phyloP scores from a whole-genome alignment of 2,888 invertebrate species.

The Cheilosia grossa region DNA sequence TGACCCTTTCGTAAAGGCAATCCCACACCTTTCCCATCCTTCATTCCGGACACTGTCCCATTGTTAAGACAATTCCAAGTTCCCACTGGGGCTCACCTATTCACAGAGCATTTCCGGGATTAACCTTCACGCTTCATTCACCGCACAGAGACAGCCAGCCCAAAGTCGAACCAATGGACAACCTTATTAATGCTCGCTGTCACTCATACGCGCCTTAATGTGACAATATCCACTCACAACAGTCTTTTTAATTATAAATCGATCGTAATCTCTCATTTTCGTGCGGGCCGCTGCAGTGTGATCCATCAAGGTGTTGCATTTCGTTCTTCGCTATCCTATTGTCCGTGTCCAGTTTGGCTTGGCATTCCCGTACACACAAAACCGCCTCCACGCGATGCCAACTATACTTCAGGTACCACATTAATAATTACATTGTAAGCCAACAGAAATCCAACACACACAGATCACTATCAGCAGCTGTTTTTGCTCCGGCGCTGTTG shows the following conservation, averaged over 20 bases:
- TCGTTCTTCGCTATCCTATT: conserved; percentile 38
- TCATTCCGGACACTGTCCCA: too few relatives aligned
- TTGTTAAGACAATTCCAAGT: neutral
- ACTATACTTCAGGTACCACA: conserved; percentile 55
- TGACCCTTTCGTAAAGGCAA: neutral
- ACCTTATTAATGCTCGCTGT: conserved; percentile 31
- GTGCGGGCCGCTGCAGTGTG: conserved; percentile 3
- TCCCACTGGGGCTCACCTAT: too few relatives aligned
- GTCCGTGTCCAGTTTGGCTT: conserved; percentile 55
- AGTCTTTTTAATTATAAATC: conserved; percentile 71
- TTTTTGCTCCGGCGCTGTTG: conserved; percentile 3
- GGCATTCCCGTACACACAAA: neutral
- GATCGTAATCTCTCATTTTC: conserved; percentile 71
- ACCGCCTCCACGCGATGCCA: conserved; percentile 54
- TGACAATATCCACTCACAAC: conserved; percentile 63
- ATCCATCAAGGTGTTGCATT: conserved; percentile 34
- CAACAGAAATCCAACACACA: conserved; percentile 56
- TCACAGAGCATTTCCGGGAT: neutral
- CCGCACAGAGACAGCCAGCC: neutral
- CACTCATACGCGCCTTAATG: conserved; percentile 43
- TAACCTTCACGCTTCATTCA: neutral
- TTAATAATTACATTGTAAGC: conserved; percentile 71
- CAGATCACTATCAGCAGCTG: conserved; percentile 68
- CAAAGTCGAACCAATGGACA: neutral
- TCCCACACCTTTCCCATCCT: neutral